Base-by-base conservation (phyloP, 2,113 vertebrate genomes). In the Clarias gariepinus region DNA sequence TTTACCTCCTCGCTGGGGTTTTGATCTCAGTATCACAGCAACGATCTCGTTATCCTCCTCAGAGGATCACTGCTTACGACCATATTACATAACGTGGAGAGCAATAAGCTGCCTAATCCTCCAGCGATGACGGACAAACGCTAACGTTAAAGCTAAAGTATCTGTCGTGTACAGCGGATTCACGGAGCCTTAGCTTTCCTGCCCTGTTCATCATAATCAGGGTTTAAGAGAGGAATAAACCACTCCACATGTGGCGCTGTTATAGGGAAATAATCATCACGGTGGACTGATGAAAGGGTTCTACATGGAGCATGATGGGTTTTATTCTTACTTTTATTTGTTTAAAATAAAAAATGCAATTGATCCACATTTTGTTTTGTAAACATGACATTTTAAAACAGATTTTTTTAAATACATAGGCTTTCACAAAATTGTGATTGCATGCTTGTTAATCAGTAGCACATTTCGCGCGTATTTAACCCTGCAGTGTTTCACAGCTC, bases 41-140 rank as follows among this genome's bases (percentile, higher is more conserved):
- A 81, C 88, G 91, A 94, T 92, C 94, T 93, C 91, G 91, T 96
- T 94, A 96, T 91, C 93, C 92, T 93, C 91, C 94, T 95, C 95
- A 94, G 90, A 92, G 92, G 90, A 95, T 93, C 93, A 89, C 94
- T 94, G 92, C 91, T 94, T 94, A 93, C 94, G 94, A 91, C 88
- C 57, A 25, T 81, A 84, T 95, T 95, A 93, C 89, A 77, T 94
- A 95, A 95, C 77, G 36, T 85, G 81, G 84, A 85, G 88, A 90
- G 77, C 89, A 91, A 86, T 94, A 95, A 95, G 91, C 94, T 87
- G 90, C 90, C 94, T 93, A 95, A 83, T 60, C 79, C 79, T 36
- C 19, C 92, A 87, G 86, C 85, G 81, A 84, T 80, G 66, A 58
- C 61, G 82, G 84, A 90, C 86, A 87, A 87, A 61, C 76, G 16